A percentile compares a stretch with the other conserved stretches of the same genome.
phyloP scores from a whole-genome alignment of 2,888 invertebrate genomes.

The Brenthis hecate region DNA sequence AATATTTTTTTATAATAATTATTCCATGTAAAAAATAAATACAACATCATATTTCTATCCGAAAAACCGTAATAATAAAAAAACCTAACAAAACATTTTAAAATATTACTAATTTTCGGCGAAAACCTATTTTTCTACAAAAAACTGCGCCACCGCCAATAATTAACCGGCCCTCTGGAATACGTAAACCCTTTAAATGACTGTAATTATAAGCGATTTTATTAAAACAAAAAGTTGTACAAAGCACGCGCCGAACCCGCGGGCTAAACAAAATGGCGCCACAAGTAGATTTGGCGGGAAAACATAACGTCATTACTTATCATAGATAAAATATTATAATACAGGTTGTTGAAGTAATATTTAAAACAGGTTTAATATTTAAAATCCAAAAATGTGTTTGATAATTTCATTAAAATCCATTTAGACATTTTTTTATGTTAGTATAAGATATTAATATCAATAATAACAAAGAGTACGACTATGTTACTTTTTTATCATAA shows the following conservation, averaged over 20 bases:
- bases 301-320: slow-evolving; percentile 32
- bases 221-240: slow-evolving; percentile 56
- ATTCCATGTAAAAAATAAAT: too few relatives aligned
- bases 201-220: slow-evolving; percentile 73
- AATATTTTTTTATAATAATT: too few relatives aligned
- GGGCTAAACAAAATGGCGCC: slow-evolving; percentile 54
- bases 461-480: too few relatives aligned
- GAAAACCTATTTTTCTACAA: slow-evolving; percentile 35
- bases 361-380: too few relatives aligned
- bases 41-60: too few relatives aligned
- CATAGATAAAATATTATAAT: slow-evolving; percentile 3
- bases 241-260: slow-evolving; percentile 71
- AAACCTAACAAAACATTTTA: background rate
- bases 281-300: slow-evolving; percentile 47
- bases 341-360: too few relatives aligned
- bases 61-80: too few relatives aligned
- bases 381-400: too few relatives aligned
- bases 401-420: too few relatives aligned
- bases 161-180: slow-evolving; percentile 69
- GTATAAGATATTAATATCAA: too few relatives aligned
- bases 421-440: too few relatives aligned
- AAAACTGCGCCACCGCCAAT: slow-evolving; percentile 55
- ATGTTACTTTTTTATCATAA: too few relatives aligned
- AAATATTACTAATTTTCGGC: slow-evolving; percentile 13
- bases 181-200: slow-evolving; percentile 70